Base-by-base conservation (phyloP, 2,888 invertebrate genomes). In the Perdita meconis region DNA sequence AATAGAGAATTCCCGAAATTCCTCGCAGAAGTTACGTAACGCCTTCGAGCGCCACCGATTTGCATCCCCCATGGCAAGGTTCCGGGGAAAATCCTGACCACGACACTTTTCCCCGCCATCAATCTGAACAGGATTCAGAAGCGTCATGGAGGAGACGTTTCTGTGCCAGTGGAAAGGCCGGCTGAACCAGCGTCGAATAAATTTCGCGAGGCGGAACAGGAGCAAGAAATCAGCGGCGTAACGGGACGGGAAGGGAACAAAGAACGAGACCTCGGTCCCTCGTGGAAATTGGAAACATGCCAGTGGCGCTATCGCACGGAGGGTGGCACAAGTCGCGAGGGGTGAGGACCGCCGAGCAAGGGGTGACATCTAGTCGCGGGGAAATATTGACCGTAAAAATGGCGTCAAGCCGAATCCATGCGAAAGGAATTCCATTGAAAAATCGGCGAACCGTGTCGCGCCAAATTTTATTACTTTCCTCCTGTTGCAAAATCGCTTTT, bases 371-470 rank as follows among this genome's bases (percentile, higher is more conserved):
- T 90, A 87, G 87, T 81, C 76, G 66, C 42, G 55, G 64, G 76
- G 81, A 86, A 85, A 87, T 90, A 91, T 91, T 90, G 91, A 90
- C 90, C 89, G 86, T 79, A 86, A 88, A 86, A 88, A 87, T 85
- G 88, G 89, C 89, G 89, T 87, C 85, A 85, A 78, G 79, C 79
- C 76, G 81, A 84, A 87, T 57, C 47, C 60, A 66, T 60, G 67
- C 61, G 40, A 66, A 67, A 61, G 67, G 55, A 56, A 80, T 74
- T 44, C 74, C 42, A 50, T 63, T 38, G 51, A 64, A 56, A 47
- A 34, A 72, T 72, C 42, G 47, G 1, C 0, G 30, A 55, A 36
- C 22, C 44, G 51, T 36, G 38, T 34, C 38, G 1, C 13, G 59
- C 42, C 22, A 64, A 65, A 61, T 44, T 74, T 12, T 5, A 1